phyloP scores from a whole-genome alignment of 2,888 invertebrate genomes.

The Trichogramma dendrolimi region DNA sequence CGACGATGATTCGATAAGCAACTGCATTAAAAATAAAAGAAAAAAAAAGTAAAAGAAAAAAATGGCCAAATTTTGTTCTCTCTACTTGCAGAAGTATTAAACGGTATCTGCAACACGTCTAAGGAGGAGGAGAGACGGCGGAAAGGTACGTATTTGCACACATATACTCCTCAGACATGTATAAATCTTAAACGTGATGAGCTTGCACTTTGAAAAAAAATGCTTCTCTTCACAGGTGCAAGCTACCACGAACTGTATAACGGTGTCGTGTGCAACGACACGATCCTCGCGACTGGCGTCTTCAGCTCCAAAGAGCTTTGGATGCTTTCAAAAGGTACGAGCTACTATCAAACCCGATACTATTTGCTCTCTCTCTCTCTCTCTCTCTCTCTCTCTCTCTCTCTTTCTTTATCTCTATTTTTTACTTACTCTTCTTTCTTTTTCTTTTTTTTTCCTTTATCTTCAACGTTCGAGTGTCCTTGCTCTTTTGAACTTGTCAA shows the following conservation, averaged over 20 bases:
- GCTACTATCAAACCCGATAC: conserved; percentile 15
- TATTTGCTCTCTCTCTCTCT: neutral
- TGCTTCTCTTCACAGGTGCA: conserved; percentile 52
- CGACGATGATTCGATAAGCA: no score
- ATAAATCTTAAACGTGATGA: neutral
- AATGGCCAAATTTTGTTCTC: neutral
- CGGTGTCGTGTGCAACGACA: conserved; percentile 97
- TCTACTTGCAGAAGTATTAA: conserved; percentile 48
- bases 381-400: conserved; percentile 2
- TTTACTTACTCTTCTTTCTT: conserved; percentile 13
- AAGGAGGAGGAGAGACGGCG: conserved; percentile 51
- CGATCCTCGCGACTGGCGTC: conserved; percentile 98
- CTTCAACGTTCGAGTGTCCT: neutral
- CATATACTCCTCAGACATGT: neutral
- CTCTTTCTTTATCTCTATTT: conserved; percentile 21
- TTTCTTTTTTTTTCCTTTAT: conserved; percentile 10
- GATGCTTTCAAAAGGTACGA: conserved; percentile 92
- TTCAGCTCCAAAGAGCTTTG: conserved; percentile 99
- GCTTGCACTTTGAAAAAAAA: conserved; percentile 21
- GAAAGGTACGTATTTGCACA: conserved; percentile 43
- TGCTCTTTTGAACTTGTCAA: conserved; percentile 5
- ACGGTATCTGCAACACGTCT: conserved; percentile 50
- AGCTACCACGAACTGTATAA: conserved; percentile 89
- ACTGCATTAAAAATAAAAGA: no score
- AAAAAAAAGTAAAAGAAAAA: no score